Evolutionary conservation across 1,140 invertebrate genomes (phyloP), one percentile per base, ranked within the genome.

Genomic region (Pectinophora gossypiella): DNA sequence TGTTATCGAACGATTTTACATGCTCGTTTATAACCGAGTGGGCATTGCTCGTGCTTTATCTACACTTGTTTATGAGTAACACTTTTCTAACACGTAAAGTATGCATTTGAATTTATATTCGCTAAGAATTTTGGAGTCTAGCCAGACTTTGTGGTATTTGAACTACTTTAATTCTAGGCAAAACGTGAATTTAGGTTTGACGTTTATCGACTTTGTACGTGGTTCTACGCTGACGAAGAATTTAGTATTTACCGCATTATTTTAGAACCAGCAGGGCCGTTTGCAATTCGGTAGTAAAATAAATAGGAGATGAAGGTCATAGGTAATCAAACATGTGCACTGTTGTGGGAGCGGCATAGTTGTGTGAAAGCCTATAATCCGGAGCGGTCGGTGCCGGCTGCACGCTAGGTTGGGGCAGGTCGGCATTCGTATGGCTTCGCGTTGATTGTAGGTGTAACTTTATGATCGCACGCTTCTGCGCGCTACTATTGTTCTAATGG

Each of bases 401-500:
- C 16, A 19, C 32, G 6, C 22, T 48, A 40, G 53, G 64, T 77
- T 76, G 61, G 55, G 69, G 64, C 62, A 79, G 74, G 69, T 77
- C 76, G 70, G 64, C 56, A 65, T 70, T 71, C 62, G 61, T 68
- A 64, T 63, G 67, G 64, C 63, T 73, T 64, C 53, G 35, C 57
- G 61, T 52, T 69, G 68, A 71, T 76, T 77, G 67, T 66, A 73
- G 69, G 68, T 74, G 69, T 64, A 70, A 76, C 47, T 85, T 77
- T 82, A 85, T 72, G 78, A 80, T 76, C 68, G 70, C 68, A 76
- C 70, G 77, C 71, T 79, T 72, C 69, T 77, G 72, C 67, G 58
- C 61, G 68, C 68, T 73, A 72, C 78, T 72, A 80, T 85, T 82
- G 72, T 82, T 82, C 72, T 74, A 77, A 73, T 77, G 64, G 76